Conservation (phyloP, 2,888 invertebrate genomes). For the Germaria angustata region DNA sequence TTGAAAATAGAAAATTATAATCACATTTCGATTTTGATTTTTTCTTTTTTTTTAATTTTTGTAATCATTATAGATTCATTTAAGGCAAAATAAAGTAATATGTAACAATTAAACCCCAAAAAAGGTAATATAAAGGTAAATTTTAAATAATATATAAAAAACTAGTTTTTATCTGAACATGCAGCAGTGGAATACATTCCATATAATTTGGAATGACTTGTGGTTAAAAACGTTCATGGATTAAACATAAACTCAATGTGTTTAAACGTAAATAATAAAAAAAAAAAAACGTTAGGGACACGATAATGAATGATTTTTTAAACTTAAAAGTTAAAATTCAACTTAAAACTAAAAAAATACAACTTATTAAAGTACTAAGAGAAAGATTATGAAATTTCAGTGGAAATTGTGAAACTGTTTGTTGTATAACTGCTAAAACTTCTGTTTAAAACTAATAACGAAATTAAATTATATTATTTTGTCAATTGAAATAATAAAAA, state of each 20-base stretch:
- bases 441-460: slow-evolving; percentile 62
- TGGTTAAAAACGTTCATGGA: slow-evolving; percentile 41
- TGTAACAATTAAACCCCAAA: slow-evolving; percentile 58
- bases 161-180: slow-evolving; percentile 42
- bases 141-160: slow-evolving; percentile 21
- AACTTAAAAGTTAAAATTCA: slow-evolving; percentile 56
- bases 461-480: slow-evolving; percentile 65
- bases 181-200: slow-evolving; percentile 46
- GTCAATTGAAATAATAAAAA: slow-evolving; percentile 75
- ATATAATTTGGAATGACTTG: slow-evolving; percentile 15
- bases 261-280: slow-evolving; percentile 49
- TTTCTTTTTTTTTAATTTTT: slow-evolving; percentile 50
- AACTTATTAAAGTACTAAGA: slow-evolving; percentile 44
- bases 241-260: slow-evolving; percentile 62
- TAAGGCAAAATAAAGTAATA: slow-evolving; percentile 58
- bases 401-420: slow-evolving; percentile 34
- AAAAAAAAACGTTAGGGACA: slow-evolving; percentile 39
- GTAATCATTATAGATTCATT: slow-evolving; percentile 38
- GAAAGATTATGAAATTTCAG: slow-evolving; percentile 23
- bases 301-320: slow-evolving; percentile 51
- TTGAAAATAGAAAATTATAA: slow-evolving; percentile 83
- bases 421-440: slow-evolving; percentile 57
- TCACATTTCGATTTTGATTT: slow-evolving; percentile 60
- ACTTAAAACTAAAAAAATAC: slow-evolving; percentile 32
- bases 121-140: slow-evolving; percentile 9